Evolutionary conservation across 2,113 vertebrate genomes (phyloP).

Genomic region (Cyrtonyx montezumae): DNA sequence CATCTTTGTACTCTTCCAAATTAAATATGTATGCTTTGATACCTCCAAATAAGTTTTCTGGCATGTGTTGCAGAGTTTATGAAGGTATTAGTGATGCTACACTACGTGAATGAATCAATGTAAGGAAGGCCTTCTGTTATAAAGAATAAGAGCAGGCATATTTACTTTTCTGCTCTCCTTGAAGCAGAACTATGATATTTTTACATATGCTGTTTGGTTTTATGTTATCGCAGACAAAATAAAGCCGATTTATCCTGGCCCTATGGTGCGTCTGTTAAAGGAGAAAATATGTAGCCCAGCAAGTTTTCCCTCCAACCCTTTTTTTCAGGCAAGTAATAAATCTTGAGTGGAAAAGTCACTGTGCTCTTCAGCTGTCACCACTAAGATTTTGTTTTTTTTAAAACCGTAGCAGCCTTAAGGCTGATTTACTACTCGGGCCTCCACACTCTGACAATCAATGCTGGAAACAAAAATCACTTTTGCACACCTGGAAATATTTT

Average conservation of each 20-base stretch:
- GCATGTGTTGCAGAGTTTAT: not conserved
- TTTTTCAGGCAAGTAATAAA: conserved; percentile 76
- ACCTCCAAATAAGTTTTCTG: not conserved
- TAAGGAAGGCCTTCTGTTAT: not conserved
- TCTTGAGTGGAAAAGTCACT: conserved; percentile 74
- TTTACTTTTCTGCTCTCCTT: conserved; percentile 4
- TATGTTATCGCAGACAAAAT: conserved; percentile 47
- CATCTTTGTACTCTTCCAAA: not conserved
- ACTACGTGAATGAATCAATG: not conserved
- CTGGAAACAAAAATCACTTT: conserved; percentile 65
- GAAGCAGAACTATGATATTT: conserved; percentile 23
- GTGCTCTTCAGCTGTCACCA: conserved; percentile 78
- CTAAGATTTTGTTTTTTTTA: conserved; percentile 52
- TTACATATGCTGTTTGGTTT: not conserved
- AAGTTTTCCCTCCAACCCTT: conserved; percentile 65
- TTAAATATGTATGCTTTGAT: not conserved
- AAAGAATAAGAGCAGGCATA: not conserved
- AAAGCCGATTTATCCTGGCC: conserved; percentile 31
- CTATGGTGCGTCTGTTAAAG: conserved; percentile 51
- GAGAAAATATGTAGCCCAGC: conserved; percentile 71
- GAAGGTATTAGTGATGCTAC: not conserved
- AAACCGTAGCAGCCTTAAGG: conserved; percentile 70
- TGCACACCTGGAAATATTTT: conserved; percentile 77
- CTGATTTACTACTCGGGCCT: conserved; percentile 75
- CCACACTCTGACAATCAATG: conserved; percentile 68